Percentiles rank a stretch among this genome's conserved stretches.
Evolutionary conservation across 2,797 vertebrate genomes (phyloP).

Genomic region (Gouania willdenowi): DNA sequence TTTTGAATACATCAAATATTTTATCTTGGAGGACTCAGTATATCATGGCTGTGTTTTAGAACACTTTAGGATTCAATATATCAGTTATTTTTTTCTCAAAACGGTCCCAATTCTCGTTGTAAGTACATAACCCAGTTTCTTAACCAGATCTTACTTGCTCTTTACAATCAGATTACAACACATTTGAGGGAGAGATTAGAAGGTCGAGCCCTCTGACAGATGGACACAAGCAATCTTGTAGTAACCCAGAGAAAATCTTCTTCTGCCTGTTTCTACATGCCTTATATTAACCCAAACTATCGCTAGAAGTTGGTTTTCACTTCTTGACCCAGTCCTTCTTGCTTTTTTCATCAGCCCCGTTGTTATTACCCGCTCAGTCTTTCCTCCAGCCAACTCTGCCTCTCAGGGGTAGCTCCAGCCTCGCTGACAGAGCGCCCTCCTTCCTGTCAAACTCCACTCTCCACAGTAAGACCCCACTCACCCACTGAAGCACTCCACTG

Average conservation of each 20-base stretch:
- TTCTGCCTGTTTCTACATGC: constrained; percentile 1
- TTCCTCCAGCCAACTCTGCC: constrained; percentile 54
- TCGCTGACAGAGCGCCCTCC: constrained; percentile 71
- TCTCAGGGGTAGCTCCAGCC: constrained; percentile 56
- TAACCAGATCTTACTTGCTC: constrained; percentile 29
- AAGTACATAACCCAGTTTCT: constrained; percentile 41
- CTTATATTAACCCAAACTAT: background rate
- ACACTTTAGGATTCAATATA: too few relatives aligned
- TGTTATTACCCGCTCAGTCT: constrained; percentile 52
- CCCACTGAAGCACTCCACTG: background rate
- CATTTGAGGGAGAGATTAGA: constrained; percentile 38
- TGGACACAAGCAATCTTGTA: constrained; percentile 15
- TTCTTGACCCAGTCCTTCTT: too few relatives aligned
- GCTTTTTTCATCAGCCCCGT: constrained; percentile 49
- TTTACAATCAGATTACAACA: constrained; percentile 50
- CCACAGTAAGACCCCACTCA: constrained; percentile 68
- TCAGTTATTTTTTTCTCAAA: too few relatives aligned
- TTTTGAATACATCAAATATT: too few relatives aligned
- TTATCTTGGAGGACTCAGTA: too few relatives aligned
- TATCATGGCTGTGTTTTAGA: too few relatives aligned
- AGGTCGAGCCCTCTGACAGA: constrained; percentile 19
- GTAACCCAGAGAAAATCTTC: background rate
- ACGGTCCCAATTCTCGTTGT: constrained; percentile 6
- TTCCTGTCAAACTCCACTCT: constrained; percentile 71
- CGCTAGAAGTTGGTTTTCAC: too few relatives aligned